Evolutionary conservation across 2,797 vertebrate species (phyloP), one percentile per base, ranked within the genome.

Genomic region (Xiphophorus birchmanni): DNA sequence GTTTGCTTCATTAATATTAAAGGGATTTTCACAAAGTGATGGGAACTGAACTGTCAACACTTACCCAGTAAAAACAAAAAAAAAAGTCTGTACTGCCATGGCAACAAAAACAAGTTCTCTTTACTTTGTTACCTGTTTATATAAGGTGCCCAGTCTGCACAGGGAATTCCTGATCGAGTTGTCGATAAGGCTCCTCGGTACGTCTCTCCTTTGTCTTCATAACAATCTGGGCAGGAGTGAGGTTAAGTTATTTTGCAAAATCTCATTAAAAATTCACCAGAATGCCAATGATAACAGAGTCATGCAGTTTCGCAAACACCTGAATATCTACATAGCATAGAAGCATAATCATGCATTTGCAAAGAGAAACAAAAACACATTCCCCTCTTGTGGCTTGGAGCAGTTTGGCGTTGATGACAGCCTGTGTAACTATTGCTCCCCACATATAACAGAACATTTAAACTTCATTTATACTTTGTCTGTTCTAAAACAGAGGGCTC

Each of bases 121-220:
- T 50, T 58, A 72, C 21, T 42, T 69, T 58, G 13, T 84, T 93
- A 96, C 95, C 96, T 96, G 93, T 95, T 95, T 67, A 94, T 97
- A 90, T 97, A 96, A 93, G 96, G 95, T 60, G 97, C 96, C 98
- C 98, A 99, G 86, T 96, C 93, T 45, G 97, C 97, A 90, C 98
- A 99, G 35, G 95, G 96, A 87, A 99, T 94, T 77, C 97, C 97
- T 23, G 97, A 98, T 90, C 98, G 96, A 79, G 98, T 99, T 89
- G 95, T 97, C 74, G 97, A 97, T 84, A 98, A 91, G 85, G 93
- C 96, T 13, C 98, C 98, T 90, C 95, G 95, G 81, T 99, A 99
- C 67, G 86, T 95, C 88, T 96, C 97, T 60, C 98, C 98, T 79
- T 95, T 97, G 78, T 96, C 97, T 93, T 96, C 95, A 81, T 98